phyloP scores from a whole-genome alignment of 2,797 vertebrate genomes.

The Sciurus vulgaris region DNA sequence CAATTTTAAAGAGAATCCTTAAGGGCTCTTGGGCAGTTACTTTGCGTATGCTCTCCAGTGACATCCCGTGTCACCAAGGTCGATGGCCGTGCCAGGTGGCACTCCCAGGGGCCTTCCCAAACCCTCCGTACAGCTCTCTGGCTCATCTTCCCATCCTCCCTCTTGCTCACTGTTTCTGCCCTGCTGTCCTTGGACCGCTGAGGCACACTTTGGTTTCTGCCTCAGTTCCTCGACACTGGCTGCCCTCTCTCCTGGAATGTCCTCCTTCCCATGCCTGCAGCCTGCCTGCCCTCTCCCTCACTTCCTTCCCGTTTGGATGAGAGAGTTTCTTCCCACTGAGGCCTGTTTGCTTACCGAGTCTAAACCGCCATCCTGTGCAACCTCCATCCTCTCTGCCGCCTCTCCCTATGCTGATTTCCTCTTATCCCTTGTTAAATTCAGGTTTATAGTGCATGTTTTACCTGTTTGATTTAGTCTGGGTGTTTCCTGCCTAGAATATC shows the following conservation, averaged over 20 bases:
- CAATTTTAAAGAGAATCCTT: not conserved
- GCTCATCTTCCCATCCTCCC: not conserved
- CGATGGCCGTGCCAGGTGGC: not conserved
- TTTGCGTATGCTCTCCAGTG: too few relatives aligned
- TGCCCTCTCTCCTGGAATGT: fast-evolving
- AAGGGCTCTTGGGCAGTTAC: fast-evolving
- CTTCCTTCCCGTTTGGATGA: too few relatives aligned
- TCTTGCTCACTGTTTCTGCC: fast-evolving
- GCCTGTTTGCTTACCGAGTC: not conserved
- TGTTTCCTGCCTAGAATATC: not conserved
- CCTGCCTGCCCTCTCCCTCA: not conserved
- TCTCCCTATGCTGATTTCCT: not conserved
- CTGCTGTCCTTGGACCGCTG: fast-evolving
- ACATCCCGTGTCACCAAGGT: not conserved
- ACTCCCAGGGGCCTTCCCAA: too few relatives aligned
- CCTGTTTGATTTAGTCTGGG: not conserved
- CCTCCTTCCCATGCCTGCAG: not conserved
- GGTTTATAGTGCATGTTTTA: fast-evolving
- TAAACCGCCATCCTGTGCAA: too few relatives aligned
- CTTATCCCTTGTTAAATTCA: fast-evolving
- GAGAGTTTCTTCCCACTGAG: not conserved
- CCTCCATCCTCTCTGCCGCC: not conserved
- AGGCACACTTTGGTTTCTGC: not conserved
- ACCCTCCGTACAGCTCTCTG: fast-evolving
- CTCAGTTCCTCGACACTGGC: not conserved